Percentiles rank a stretch among this genome's conserved stretches.
Conservation (phyloP, 2,797 vertebrate genomes). For the Anguilla megastoma region DNA sequence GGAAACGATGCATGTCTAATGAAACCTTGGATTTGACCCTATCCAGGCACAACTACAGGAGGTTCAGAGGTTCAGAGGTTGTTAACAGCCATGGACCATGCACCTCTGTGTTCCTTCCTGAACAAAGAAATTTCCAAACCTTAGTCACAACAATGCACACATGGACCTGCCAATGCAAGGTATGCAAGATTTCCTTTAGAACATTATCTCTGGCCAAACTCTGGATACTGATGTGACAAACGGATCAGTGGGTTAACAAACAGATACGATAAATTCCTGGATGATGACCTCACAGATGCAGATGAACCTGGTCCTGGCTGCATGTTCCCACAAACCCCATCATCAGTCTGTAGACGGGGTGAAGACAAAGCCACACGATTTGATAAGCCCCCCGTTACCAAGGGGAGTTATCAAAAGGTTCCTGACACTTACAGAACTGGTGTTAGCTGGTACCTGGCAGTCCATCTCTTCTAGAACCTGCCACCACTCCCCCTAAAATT, state of each 20-base stretch:
- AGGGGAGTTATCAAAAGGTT: slow-evolving; percentile 14
- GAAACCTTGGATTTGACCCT: background rate
- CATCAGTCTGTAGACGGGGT: background rate
- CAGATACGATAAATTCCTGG: background rate
- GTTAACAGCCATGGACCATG: background rate
- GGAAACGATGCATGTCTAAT: background rate
- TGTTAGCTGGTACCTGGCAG: slow-evolving; percentile 26
- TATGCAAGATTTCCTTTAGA: background rate
- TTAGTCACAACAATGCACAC: background rate
- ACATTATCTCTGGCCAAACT: background rate
- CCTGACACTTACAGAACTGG: slow-evolving; percentile 4
- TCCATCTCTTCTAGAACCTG: background rate
- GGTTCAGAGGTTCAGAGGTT: background rate
- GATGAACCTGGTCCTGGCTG: background rate
- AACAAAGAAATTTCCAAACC: background rate
- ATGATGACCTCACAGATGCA: background rate
- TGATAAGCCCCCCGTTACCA: slow-evolving; percentile 13
- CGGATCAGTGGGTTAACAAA: background rate
- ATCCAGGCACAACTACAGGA: background rate
- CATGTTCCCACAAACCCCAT: background rate
- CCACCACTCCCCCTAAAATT: background rate
- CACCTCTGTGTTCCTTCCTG: background rate
- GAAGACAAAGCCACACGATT: slow-evolving; percentile 3
- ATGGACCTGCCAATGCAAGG: background rate
- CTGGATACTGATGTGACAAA: slow-evolving; percentile 1